Base-by-base conservation (phyloP, 2,113 vertebrate genomes). In the Mohoua ochrocephala region DNA sequence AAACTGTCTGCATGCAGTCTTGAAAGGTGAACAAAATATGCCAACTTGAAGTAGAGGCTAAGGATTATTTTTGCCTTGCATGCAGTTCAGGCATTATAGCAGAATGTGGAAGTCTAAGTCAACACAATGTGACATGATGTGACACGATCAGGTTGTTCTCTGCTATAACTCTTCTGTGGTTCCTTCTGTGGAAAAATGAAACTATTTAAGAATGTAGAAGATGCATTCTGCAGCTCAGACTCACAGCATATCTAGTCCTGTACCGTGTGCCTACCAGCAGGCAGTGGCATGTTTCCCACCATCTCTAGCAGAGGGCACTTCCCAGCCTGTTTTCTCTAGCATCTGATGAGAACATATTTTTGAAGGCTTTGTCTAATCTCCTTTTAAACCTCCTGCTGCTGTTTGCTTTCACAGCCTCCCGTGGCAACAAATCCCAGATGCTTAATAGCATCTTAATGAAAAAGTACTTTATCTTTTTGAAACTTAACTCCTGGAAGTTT, bases 241-340 rank as follows among this genome's bases (percentile, higher is more conserved):
- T 18, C 3, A 1, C 8, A 2, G 7, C 1, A 0, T 73, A 35
- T 60, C 41, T 65, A 42, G 31, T 45, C 21, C 31, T 30, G 10
- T 52, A 9, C 37, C 65, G 5, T 57, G 33, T 45, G 23, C 68
- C 45, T 53, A 27, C 23, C 49, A 82, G 57, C 19, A 53, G 21
- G 35, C n/a, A 83, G 15, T 30, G 49, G 20, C 33, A 41, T 30
- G 37, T 52, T 61, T 27, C 9, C 13, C 28, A 24, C 56, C 33
- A 31, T 74, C 27, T 82, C 30, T 92, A 11, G 47, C 15, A 81
- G 31, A 54, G 21, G 42, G 10, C 45, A 45, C 16, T 35, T 65
- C 15, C 16, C 39, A 92, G 37, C 21, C 45, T 80, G 8, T 65
- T 91, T 88, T 80, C 33, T 84, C 18, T 24, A 85, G 22, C 3